phyloP scores from a whole-genome alignment of 1,140 invertebrate species.

The Steinernema feltiae region DNA sequence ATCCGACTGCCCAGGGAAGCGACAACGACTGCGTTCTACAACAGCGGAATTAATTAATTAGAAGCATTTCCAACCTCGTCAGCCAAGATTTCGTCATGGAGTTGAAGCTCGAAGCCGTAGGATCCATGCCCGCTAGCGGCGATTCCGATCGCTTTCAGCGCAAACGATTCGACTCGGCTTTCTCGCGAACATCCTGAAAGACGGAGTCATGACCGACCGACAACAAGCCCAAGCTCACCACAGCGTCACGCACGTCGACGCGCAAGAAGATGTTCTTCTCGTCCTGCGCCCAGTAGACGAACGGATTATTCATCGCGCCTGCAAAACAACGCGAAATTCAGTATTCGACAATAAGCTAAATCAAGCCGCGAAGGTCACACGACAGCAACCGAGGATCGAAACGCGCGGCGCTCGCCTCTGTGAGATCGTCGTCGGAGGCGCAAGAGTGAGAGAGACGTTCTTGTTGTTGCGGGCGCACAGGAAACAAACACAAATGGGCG shows the following conservation, averaged over 20 bases:
- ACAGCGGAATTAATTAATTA: not conserved
- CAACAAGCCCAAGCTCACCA: not conserved
- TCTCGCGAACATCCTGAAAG: not conserved
- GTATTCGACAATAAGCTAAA: too few species aligned
- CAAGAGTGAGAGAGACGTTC: too few species aligned
- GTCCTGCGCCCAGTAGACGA: not conserved
- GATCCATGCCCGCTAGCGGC: not conserved
- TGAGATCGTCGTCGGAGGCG: too few species aligned
- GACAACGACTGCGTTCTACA: not conserved
- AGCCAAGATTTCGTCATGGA: not conserved
- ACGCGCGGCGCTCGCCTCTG: too few species aligned
- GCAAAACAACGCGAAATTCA: too few species aligned
- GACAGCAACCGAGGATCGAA: too few species aligned
- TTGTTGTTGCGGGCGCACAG: too few species aligned
- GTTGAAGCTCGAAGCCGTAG: not conserved
- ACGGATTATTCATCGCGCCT: not conserved
- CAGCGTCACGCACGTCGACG: not conserved
- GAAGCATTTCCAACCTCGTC: not conserved
- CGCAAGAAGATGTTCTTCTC: conserved; percentile 1
- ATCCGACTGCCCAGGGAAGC: not conserved
- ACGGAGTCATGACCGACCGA: not conserved
- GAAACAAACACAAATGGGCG: too few species aligned
- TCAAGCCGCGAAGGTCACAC: too few species aligned
- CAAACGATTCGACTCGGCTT: not conserved
- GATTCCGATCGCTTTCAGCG: not conserved